Base-by-base conservation (phyloP, 92 coral and sea anemone species). In the Porites rus region DNA sequence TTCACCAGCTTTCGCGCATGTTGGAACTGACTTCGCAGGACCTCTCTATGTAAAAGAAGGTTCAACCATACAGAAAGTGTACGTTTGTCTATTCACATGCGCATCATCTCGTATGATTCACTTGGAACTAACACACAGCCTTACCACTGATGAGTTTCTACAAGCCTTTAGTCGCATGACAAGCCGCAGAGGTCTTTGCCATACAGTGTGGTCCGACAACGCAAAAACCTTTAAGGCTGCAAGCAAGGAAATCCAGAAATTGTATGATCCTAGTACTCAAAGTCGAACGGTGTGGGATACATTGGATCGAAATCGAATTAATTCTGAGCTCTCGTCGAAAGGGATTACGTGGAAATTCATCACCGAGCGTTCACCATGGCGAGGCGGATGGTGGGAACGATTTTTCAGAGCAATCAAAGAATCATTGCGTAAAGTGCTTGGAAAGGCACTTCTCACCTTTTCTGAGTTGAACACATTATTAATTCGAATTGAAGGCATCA, bases 1-100 rank as follows among this genome's bases (percentile, higher is more conserved):
- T 22, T 75, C 89, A 52, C 69, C 43, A n/a, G 50, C 84, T 14
- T 85, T 70, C 24, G 2, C 80, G 18, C 80, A 85, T 51, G 75
- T 85, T 56, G 91, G 91, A 8, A 61, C 73, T 11, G 88, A 86
- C 51, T 86, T 86, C 20, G 86, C 91, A 1, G 91, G 84, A 16
- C 93, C 77, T 3, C 21, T 89, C 17, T 60, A 19, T 62, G 65
- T 89, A 6, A 69, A 73, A 64, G 86, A 54, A 22, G 76, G 88
- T 16, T 12, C 52, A 8, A 24, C 58, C 17, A 18, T 21, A 25
- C 17, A 75, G 54, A 88, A 89, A 43, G 85, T 83, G 3, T 90
- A 72, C 51, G 76, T 86, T 20, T 90, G 93, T 64, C 51, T 90
- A 7, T 86, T 87, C 51, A 63, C 78, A 2, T 86, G 89, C 56